Percentiles rank a stretch among this genome's conserved stretches.
Conservation (phyloP, 2,113 vertebrate genomes). For the Phaethon lepturus region DNA sequence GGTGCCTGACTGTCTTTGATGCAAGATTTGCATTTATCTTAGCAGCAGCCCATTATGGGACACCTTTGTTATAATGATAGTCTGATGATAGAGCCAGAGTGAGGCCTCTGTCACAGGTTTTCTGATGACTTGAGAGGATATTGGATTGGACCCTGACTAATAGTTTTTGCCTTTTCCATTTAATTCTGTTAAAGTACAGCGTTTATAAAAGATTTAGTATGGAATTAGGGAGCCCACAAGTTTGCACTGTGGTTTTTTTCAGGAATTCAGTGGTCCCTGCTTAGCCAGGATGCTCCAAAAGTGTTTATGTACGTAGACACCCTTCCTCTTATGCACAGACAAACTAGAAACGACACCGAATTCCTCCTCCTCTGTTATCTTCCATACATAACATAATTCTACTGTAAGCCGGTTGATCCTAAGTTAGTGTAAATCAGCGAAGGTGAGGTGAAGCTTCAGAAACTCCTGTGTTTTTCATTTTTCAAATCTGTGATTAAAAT, state of each 20-base stretch:
- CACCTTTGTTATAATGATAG: background rate
- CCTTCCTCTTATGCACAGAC: background rate
- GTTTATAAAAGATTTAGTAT: background rate
- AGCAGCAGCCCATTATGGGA: background rate
- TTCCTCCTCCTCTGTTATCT: background rate
- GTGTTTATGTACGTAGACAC: background rate
- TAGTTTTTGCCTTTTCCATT: background rate
- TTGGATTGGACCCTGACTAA: background rate
- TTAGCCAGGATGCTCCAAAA: background rate
- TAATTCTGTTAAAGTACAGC: background rate
- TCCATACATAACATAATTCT: background rate
- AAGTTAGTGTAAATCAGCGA: conserved; percentile 8
- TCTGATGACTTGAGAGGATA: background rate
- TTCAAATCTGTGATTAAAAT: conserved; percentile 18
- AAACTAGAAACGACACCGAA: background rate
- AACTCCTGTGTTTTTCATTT: conserved; percentile 9
- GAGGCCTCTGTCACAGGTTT: background rate
- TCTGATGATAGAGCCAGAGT: background rate
- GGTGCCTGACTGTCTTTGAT: background rate
- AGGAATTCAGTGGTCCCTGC: background rate
- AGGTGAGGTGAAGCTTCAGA: conserved; percentile 13
- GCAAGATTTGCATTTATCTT: background rate
- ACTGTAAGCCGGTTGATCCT: background rate
- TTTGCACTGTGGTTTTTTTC: background rate
- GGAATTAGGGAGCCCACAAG: background rate